phyloP scores from a whole-genome alignment of 2,888 invertebrate species.

The Pristionchus fissidentatus region DNA sequence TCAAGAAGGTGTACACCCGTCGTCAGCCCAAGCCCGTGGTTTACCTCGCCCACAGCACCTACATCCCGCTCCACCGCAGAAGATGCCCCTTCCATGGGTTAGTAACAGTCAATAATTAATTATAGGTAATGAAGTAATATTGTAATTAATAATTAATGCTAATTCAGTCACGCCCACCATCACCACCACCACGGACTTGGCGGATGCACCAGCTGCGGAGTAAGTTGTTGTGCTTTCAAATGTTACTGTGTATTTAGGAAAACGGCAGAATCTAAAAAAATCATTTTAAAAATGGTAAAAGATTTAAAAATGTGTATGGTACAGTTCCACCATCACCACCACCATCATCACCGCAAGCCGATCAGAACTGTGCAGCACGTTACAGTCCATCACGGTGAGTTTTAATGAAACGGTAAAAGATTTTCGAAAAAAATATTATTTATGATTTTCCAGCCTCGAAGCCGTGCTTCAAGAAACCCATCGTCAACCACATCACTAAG shows the following conservation, averaged over 20 bases:
- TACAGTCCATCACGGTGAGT: neutral
- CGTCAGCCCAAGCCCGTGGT: neutral
- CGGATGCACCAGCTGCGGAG: neutral
- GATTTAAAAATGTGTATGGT: neutral
- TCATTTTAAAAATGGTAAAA: neutral
- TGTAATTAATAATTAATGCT: too few species aligned
- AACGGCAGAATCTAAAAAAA: too few species aligned
- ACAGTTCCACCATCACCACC: neutral
- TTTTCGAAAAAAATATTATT: neutral
- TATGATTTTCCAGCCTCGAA: neutral
- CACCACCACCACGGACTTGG: neutral
- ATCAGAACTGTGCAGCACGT: neutral
- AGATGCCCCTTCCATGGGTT: neutral
- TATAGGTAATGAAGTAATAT: too few species aligned
- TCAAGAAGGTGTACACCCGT: conserved; percentile 35
- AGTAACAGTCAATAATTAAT: too few species aligned
- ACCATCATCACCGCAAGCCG: conserved; percentile 23
- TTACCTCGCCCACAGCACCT: conserved; percentile 5
- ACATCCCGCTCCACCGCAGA: neutral
- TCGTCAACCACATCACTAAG: neutral
- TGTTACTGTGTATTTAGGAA: too few species aligned
- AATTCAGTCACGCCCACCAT: neutral
- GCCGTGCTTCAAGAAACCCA: conserved; percentile 37
- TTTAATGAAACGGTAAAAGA: neutral
- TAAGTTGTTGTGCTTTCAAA: neutral